Conservation (phyloP, 2,888 invertebrate genomes). For the Himalopsyche kuldschensis region DNA sequence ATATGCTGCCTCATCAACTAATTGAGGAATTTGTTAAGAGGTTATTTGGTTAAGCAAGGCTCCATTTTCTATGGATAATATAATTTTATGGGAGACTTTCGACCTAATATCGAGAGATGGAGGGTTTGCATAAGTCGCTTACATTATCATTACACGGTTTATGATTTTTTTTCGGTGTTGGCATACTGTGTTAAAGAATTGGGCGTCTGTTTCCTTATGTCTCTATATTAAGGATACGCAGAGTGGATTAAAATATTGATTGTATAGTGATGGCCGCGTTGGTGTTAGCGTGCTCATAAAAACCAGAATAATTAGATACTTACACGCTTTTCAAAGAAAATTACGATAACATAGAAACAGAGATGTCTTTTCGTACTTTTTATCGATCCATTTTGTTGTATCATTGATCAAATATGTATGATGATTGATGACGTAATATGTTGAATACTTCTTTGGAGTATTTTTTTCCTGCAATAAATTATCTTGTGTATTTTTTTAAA, state of each 20-base stretch:
- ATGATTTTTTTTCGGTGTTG: not conserved
- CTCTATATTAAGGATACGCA: not conserved
- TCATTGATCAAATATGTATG: no score
- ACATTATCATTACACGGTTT: slow-evolving; percentile 15
- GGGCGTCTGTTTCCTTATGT: not conserved
- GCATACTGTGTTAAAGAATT: not conserved
- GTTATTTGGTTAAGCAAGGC: not conserved
- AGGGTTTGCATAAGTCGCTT: slow-evolving; percentile 6
- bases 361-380: no score
- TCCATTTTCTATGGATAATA: slow-evolving; percentile 6
- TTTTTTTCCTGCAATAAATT: no score
- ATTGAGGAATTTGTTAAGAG: not conserved
- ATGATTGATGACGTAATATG: no score
- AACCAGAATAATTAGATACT: not conserved
- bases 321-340: no score
- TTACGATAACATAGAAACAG: no score
- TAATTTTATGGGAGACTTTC: slow-evolving; percentile 15
- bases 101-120: slow-evolving; percentile 14
- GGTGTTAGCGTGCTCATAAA: not conserved
- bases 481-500: no score
- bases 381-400: no score
- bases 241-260: not conserved
- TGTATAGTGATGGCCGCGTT: not conserved
- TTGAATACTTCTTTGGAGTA: no score
- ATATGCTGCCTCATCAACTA: not conserved